A percentile compares a stretch with the other conserved stretches of the same genome.
Conservation (phyloP, 1,140 invertebrate genomes). For the Lasioglossum baleicum region DNA sequence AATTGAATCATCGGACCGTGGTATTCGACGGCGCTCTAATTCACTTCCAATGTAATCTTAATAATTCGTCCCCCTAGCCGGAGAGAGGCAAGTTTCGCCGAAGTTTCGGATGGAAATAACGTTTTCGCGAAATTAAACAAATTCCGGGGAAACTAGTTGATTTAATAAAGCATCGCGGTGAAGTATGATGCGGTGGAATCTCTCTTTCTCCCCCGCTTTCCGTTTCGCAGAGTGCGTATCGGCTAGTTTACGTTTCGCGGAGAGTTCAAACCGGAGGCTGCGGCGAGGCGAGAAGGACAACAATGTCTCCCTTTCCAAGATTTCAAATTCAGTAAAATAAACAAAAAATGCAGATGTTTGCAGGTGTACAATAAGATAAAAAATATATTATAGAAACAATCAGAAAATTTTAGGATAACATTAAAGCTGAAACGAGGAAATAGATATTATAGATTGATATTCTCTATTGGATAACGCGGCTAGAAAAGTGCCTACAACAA, state of each 20-base stretch:
- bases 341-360: too few relatives aligned
- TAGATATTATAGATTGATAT: too few relatives aligned
- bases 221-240: slow-evolving; percentile 17
- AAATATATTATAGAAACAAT: too few relatives aligned
- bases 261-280: background rate
- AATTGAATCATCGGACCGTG: background rate
- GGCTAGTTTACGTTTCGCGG: slow-evolving; percentile 13
- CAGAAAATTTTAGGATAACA: too few relatives aligned
- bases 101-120: background rate
- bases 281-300: background rate
- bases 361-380: too few relatives aligned
- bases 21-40: slow-evolving; percentile 10
- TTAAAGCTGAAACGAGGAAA: too few relatives aligned
- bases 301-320: background rate
- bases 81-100: background rate
- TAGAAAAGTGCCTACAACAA: too few relatives aligned
- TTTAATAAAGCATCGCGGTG: slow-evolving; percentile 19
- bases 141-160: slow-evolving; percentile 7
- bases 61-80: background rate
- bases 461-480: too few relatives aligned
- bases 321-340: too few relatives aligned
- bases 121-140: slow-evolving; percentile 26
- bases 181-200: slow-evolving; percentile 7
- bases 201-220: too few relatives aligned
- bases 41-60: background rate